These are phyloP conservation scores for Characodon lateralis DNA, from an alignment of 2,797 vertebrate species.

Conservation along the genomic window DNA sequence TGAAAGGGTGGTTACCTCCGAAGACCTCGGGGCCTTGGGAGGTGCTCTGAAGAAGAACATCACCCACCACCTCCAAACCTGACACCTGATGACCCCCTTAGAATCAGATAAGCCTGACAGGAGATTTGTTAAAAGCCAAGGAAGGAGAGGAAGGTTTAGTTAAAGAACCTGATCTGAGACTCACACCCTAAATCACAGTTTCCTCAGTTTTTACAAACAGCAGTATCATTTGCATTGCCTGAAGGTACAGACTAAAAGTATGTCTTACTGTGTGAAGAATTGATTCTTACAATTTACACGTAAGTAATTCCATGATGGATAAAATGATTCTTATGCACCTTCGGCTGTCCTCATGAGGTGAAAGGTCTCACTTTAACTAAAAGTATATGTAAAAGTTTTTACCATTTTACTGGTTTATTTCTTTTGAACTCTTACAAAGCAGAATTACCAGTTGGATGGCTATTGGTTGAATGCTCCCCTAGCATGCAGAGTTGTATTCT, in stretches of 20 bases:
- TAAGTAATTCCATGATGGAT: neutral
- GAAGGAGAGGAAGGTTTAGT: neutral
- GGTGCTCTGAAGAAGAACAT: neutral
- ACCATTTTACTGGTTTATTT: neutral
- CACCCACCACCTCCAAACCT: neutral
- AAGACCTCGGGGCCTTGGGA: neutral
- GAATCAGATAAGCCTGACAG: slow-evolving; percentile 13
- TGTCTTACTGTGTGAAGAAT: neutral
- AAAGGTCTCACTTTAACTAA: neutral
- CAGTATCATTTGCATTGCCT: neutral
- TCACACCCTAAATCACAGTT: neutral
- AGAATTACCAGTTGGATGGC: slow-evolving; percentile 3
- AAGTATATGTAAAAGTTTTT: neutral
- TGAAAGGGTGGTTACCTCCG: neutral
- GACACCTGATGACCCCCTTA: slow-evolving; percentile 16
- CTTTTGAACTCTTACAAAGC: neutral
- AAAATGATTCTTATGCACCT: neutral
- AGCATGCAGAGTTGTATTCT: neutral
- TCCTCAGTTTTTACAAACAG: neutral
- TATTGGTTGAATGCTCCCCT: neutral
- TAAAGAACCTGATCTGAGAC: neutral
- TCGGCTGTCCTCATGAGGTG: neutral
- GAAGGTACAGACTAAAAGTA: neutral
- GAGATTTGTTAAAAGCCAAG: slow-evolving; percentile 1
- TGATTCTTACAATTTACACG: neutral